Percentiles rank a stretch among this genome's conserved stretches.
phyloP scores from a whole-genome alignment of 2,113 vertebrate genomes.

The Otis tarda region DNA sequence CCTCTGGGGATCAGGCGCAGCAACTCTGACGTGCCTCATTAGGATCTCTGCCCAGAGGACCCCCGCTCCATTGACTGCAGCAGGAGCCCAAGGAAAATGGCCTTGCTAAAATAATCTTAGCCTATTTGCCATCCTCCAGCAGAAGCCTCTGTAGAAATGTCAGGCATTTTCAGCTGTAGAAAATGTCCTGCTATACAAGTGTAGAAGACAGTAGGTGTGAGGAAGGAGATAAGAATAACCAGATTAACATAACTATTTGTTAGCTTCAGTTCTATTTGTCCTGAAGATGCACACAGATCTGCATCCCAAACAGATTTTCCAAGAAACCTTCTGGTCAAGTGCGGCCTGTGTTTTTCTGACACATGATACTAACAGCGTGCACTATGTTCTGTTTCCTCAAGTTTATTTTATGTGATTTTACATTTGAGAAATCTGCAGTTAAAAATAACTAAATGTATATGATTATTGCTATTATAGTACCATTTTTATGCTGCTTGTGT shows the following conservation, averaged over 20 bases:
- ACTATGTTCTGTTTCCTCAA: not conserved
- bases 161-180: not conserved
- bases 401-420: not conserved
- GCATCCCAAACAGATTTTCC: not conserved
- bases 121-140: not conserved
- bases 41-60: not conserved
- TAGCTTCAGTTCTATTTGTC: not conserved
- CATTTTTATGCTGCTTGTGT: not conserved
- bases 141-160: not conserved
- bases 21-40: not conserved
- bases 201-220: not conserved
- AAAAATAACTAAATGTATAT: not conserved
- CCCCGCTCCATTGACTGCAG: not conserved
- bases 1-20: not conserved
- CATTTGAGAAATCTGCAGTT: not conserved
- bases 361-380: not conserved
- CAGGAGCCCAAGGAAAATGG: not conserved
- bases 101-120: not conserved
- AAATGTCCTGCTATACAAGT: not conserved
- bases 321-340: not conserved
- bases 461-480: not conserved
- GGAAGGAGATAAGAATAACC: not conserved
- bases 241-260: not conserved
- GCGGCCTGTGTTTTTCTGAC: not conserved
- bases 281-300: not conserved